A percentile compares a stretch with the other conserved stretches of the same genome.
These are phyloP conservation scores for Melanotaenia maccullochi DNA, from an alignment of 2,797 vertebrate species.

Conservation along the genomic window DNA sequence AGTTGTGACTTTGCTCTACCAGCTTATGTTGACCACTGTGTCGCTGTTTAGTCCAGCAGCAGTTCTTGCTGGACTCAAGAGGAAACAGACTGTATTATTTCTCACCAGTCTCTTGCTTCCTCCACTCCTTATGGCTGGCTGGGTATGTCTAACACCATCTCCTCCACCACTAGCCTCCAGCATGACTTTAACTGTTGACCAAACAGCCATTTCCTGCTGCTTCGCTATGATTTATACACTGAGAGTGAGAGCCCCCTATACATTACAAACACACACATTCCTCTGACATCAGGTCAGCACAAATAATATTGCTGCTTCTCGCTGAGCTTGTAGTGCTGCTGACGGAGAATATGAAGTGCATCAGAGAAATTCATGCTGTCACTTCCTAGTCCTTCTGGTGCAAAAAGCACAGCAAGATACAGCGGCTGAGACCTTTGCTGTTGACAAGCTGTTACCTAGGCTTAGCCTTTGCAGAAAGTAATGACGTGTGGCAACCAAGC, in stretches of 20 bases:
- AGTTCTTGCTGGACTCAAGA: not conserved
- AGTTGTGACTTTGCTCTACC: not conserved
- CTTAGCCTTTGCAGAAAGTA: conserved; percentile 60
- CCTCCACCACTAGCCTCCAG: conserved; percentile 40
- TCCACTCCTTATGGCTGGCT: not conserved
- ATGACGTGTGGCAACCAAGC: conserved; percentile 67
- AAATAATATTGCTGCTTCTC: conserved; percentile 26
- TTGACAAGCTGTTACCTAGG: conserved; percentile 70
- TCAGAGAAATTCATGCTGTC: conserved; percentile 38
- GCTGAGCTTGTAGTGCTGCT: conserved; percentile 7
- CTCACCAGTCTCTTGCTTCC: not conserved
- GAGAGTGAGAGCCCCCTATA: conserved; percentile 29
- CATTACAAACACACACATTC: conserved; percentile 54
- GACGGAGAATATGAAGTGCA: conserved; percentile 31
- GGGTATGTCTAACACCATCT: conserved; percentile 23
- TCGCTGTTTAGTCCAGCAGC: not conserved
- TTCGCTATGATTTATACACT: conserved; percentile 61
- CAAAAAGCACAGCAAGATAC: conserved; percentile 52
- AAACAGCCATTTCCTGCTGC: conserved; percentile 66
- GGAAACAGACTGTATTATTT: conserved; percentile 2
- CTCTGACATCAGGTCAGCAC: conserved; percentile 3
- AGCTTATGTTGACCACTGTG: not conserved
- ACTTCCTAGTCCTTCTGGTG: conserved; percentile 40
- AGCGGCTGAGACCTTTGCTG: conserved; percentile 63
- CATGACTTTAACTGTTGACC: conserved; percentile 63